Evolutionary conservation across 2,797 vertebrate species (phyloP).

Genomic region (Notolepis coatsorum): DNA sequence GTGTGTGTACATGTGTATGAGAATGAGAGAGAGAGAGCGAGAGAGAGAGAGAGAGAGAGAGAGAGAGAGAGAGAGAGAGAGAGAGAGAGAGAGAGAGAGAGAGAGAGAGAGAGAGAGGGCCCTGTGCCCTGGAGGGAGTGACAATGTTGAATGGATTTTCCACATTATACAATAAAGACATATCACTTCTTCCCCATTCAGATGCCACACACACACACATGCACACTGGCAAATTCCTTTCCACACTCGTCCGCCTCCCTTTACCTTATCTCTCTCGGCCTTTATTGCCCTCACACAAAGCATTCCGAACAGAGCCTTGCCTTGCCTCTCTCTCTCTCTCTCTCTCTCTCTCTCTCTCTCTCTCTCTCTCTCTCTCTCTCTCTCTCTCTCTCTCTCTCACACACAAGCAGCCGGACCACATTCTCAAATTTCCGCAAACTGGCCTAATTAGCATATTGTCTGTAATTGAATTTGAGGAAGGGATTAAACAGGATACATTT

Average conservation of each 20-base stretch:
- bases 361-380: slow-evolving; percentile 25
- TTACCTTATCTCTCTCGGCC: slow-evolving; percentile 66
- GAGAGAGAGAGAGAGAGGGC: too few relatives aligned
- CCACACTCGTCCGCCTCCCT: slow-evolving; percentile 51
- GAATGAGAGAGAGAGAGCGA: slow-evolving; percentile 28
- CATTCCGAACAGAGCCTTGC: slow-evolving; percentile 49
- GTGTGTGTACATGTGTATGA: slow-evolving; percentile 59
- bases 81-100: slow-evolving; percentile 26
- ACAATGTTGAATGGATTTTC: slow-evolving; percentile 62
- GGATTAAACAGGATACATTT: slow-evolving; percentile 46
- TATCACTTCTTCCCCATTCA: slow-evolving; percentile 69
- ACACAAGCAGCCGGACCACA: slow-evolving; percentile 47
- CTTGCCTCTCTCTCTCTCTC: slow-evolving; percentile 52
- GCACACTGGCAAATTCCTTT: slow-evolving; percentile 62
- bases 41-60: neutral
- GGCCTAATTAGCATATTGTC: slow-evolving; percentile 67
- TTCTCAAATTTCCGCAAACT: slow-evolving; percentile 56
- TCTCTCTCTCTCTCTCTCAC: slow-evolving; percentile 28
- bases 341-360: slow-evolving; percentile 28
- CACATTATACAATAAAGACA: slow-evolving; percentile 76
- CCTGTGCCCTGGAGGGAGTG: too few relatives aligned
- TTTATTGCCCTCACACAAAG: slow-evolving; percentile 75
- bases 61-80: slow-evolving; percentile 16
- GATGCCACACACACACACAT: slow-evolving; percentile 31
- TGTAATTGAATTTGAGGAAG: slow-evolving; percentile 74